Conservation (phyloP, 2,888 invertebrate species). For the Panopea generosa region DNA sequence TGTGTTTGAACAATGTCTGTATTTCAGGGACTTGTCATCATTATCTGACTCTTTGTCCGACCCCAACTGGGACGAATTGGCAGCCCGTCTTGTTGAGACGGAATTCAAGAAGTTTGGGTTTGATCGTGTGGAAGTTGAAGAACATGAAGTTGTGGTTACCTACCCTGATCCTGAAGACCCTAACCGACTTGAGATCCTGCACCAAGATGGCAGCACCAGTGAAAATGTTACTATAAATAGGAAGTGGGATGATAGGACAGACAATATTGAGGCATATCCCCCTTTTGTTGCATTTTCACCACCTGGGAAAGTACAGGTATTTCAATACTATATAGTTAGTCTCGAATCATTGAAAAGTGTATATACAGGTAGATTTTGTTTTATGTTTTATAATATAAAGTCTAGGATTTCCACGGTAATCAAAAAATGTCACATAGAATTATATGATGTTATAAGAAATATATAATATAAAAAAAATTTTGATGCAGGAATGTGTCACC, state of each 20-base stretch:
- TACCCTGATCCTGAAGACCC: slow-evolving; percentile 69
- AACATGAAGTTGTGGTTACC: slow-evolving; percentile 67
- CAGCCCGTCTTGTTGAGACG: slow-evolving; percentile 53
- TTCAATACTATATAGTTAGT: background rate
- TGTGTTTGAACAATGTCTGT: too few species aligned
- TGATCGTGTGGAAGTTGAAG: slow-evolving; percentile 66
- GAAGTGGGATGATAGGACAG: slow-evolving; percentile 14
- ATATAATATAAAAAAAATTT: too few species aligned
- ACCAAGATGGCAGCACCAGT: slow-evolving; percentile 37
- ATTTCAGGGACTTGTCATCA: slow-evolving; percentile 33
- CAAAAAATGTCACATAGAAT: too few species aligned
- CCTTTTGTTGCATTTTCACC: slow-evolving; percentile 69
- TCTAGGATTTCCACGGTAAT: too few species aligned
- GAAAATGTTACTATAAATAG: slow-evolving; percentile 18
- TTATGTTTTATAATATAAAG: too few species aligned
- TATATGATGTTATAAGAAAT: too few species aligned
- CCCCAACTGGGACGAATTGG: slow-evolving; percentile 27
- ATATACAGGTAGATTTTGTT: background rate
- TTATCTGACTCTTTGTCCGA: background rate
- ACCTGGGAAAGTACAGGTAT: slow-evolving; percentile 73
- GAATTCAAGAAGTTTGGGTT: slow-evolving; percentile 62
- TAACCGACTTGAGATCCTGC: slow-evolving; percentile 67
- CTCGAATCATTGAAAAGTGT: background rate
- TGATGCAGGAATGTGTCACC: too few species aligned
- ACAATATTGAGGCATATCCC: background rate